Conservation (phyloP, 37 sponge, comb jelly and placozoan species). For the Geodia barretti region DNA sequence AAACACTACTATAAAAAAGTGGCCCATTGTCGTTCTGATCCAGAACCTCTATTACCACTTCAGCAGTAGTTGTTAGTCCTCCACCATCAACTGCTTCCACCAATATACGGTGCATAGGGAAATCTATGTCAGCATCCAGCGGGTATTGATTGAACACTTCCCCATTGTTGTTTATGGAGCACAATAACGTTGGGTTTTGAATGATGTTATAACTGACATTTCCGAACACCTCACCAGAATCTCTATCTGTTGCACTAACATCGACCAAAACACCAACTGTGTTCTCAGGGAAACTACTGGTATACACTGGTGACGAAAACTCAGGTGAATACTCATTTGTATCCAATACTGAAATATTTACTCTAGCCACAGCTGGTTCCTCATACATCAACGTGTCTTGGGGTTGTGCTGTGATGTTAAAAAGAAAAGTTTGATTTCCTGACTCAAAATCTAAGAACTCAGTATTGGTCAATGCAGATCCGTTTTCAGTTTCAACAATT, state of each 20-base stretch:
- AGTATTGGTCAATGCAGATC: constrained; percentile 31
- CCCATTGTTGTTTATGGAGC: constrained; percentile 22
- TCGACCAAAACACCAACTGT: constrained; percentile 21
- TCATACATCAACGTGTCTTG: not conserved
- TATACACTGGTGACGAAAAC: constrained; percentile 14
- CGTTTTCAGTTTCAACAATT: not conserved
- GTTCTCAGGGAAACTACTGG: constrained; percentile 24
- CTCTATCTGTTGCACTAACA: constrained; percentile 37
- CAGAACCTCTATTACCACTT: constrained; percentile 22
- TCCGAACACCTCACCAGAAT: constrained; percentile 37
- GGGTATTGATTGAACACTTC: constrained; percentile 22
- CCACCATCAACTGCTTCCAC: constrained; percentile 52
- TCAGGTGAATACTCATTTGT: constrained; percentile 57
- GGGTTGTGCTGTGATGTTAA: constrained; percentile 28
- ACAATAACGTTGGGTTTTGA: not conserved
- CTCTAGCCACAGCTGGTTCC: not conserved
- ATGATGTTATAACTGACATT: constrained; percentile 18
- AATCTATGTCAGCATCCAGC: constrained; percentile 43
- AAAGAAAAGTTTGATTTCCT: constrained; percentile 20
- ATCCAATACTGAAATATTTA: constrained; percentile 33
- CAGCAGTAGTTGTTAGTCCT: constrained; percentile 19
- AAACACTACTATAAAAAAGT: constrained; percentile 5
- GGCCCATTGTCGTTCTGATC: constrained; percentile 69
- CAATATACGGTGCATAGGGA: not conserved
- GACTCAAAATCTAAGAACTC: constrained; percentile 57